A percentile compares a stretch with the other conserved stretches of the same genome.
Conservation (phyloP, 2,888 invertebrate species). For the Shargacucullia verbasci region DNA sequence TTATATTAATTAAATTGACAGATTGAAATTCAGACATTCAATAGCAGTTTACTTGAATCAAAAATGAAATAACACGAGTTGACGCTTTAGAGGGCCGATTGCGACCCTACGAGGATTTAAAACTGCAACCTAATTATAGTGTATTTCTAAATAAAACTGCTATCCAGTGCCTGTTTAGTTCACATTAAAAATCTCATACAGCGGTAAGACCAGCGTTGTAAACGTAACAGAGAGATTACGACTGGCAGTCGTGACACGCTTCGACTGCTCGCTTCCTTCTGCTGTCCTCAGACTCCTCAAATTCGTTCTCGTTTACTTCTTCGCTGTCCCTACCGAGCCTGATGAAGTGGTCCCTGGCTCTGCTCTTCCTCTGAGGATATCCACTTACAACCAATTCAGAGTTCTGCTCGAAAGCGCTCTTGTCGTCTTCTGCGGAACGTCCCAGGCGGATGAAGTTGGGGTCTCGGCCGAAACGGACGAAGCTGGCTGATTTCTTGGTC, state of each 20-base stretch:
- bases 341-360: slow-evolving; percentile 83
- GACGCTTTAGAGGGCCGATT: too few relatives aligned
- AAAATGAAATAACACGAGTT: not conserved
- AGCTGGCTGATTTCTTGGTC: slow-evolving; percentile 75
- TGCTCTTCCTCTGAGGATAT: slow-evolving; percentile 78
- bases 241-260: slow-evolving; percentile 76
- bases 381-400: slow-evolving; percentile 70
- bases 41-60: slow-evolving; percentile 16
- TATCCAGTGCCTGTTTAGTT: slow-evolving; percentile 35
- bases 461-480: slow-evolving; percentile 80
- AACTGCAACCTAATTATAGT: not conserved
- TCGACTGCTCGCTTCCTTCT: slow-evolving; percentile 77
- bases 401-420: slow-evolving; percentile 65
- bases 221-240: slow-evolving; percentile 67
- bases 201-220: slow-evolving; percentile 40
- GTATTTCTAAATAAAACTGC: slow-evolving; percentile 11
- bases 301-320: slow-evolving; percentile 70
- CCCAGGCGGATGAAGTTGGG: slow-evolving; percentile 87
- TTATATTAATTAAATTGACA: slow-evolving; percentile 46
- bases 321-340: slow-evolving; percentile 83
- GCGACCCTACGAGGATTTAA: too few relatives aligned
- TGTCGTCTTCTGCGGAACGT: slow-evolving; percentile 74
- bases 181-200: slow-evolving; percentile 43
- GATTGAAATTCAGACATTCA: slow-evolving; percentile 37
- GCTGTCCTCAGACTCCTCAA: slow-evolving; percentile 69